Percentiles rank a stretch among this genome's conserved stretches.
These are phyloP conservation scores for Montipora capricornis DNA, from an alignment of 64 coral and sea anemone species.

Conservation along the genomic window DNA sequence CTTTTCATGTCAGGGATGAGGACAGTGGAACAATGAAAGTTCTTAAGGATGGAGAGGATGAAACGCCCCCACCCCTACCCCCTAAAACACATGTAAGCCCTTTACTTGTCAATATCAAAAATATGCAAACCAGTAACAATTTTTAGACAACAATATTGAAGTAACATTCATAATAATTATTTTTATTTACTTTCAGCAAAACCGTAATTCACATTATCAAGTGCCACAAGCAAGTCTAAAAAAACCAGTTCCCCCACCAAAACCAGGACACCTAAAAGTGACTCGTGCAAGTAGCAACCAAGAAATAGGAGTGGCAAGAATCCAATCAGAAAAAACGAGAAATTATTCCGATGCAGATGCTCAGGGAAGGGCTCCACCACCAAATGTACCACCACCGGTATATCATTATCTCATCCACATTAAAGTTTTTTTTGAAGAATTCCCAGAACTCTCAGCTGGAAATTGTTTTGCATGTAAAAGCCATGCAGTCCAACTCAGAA, in stretches of 20 bases:
- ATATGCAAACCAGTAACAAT: neutral
- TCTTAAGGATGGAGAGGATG: conserved; percentile 45
- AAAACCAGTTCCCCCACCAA: conserved; percentile 83
- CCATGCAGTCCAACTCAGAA: too few species aligned
- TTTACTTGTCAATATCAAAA: neutral
- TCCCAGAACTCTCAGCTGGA: too few species aligned
- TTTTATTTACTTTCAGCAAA: neutral
- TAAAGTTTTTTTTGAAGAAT: neutral
- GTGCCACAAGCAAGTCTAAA: conserved; percentile 65
- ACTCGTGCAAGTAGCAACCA: conserved; percentile 54
- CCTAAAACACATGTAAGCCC: conserved; percentile 20
- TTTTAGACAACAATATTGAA: neutral
- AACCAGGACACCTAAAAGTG: conserved; percentile 86
- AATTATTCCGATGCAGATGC: conserved; percentile 18
- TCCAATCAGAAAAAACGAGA: conserved; percentile 3
- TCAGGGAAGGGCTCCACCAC: conserved; percentile 35
- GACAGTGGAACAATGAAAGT: conserved; percentile 82
- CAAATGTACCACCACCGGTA: conserved; percentile 71
- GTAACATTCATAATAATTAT: neutral
- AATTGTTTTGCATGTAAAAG: too few species aligned
- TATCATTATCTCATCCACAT: neutral
- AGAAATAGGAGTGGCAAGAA: neutral
- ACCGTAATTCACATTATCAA: conserved; percentile 79
- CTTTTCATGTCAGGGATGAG: conserved; percentile 35
- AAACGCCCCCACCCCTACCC: conserved; percentile 68